These are phyloP conservation scores for Epinephelus lanceolatus DNA, from an alignment of 2,113 vertebrate genomes.

Conservation along the genomic window DNA sequence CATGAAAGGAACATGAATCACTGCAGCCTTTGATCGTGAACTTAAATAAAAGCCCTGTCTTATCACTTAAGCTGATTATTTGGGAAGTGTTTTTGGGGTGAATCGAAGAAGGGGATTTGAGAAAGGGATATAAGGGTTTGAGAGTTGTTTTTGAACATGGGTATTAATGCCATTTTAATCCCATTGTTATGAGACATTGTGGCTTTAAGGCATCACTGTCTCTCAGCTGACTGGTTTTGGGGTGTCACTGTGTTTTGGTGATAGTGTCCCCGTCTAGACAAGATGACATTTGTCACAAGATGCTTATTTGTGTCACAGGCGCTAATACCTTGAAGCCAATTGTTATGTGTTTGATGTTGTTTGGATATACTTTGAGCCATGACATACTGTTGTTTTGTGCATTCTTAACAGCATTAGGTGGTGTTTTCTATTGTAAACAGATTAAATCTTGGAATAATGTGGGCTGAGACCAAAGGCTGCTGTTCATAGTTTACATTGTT, in stretches of 20 bases:
- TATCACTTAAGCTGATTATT: constrained; percentile 69
- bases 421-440: constrained; percentile 20
- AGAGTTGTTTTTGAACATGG: constrained; percentile 65
- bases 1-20: constrained; percentile 4
- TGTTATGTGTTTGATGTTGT: constrained; percentile 42
- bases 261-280: constrained; percentile 50
- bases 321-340: constrained; percentile 33
- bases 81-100: constrained; percentile 51
- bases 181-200: constrained; percentile 58
- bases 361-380: constrained; percentile 12
- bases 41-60: constrained; percentile 20
- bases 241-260: constrained; percentile 33
- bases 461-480: neutral
- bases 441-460: constrained; percentile 2
- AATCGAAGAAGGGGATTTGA: constrained; percentile 54
- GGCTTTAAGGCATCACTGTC: constrained; percentile 42
- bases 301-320: constrained; percentile 54
- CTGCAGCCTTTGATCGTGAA: constrained; percentile 13
- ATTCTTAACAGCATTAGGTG: constrained; percentile 8
- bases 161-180: constrained; percentile 54
- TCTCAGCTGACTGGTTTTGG: constrained; percentile 38
- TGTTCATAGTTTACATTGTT: neutral
- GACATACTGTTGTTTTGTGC: neutral
- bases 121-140: constrained; percentile 32
- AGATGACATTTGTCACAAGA: constrained; percentile 25